These are phyloP conservation scores for Torymus auratus DNA, from an alignment of 2,888 invertebrate species.

Conservation along the genomic window DNA sequence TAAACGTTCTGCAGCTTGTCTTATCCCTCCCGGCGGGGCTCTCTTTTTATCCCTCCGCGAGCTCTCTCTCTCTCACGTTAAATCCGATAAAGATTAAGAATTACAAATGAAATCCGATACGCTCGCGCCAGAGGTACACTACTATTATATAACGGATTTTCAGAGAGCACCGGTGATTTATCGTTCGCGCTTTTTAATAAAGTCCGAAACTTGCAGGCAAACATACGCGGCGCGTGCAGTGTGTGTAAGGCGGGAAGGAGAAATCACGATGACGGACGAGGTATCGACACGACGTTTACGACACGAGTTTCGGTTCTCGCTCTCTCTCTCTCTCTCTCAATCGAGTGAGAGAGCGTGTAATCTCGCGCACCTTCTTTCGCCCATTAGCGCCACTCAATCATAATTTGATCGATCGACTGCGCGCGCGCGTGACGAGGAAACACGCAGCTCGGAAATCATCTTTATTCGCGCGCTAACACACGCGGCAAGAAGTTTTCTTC, in stretches of 20 bases:
- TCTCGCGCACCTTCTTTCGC: constrained; percentile 38
- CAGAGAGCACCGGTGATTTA: not conserved
- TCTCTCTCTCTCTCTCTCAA: constrained; percentile 6
- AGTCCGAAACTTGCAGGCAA: not conserved
- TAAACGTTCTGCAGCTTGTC: constrained; percentile 59
- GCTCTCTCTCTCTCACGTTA: not conserved
- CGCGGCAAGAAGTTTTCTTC: not conserved
- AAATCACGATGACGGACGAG: constrained; percentile 37
- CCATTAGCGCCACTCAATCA: constrained; percentile 56
- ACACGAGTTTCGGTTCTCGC: constrained; percentile 41
- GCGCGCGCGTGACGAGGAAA: not conserved
- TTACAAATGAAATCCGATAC: constrained; percentile 29
- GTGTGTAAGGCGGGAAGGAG: no score
- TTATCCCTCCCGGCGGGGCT: constrained; percentile 40
- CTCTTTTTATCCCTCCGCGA: no score
- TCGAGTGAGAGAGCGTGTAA: not conserved
- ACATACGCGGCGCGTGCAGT: no score
- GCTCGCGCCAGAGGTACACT: no score
- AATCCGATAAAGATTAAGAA: constrained; percentile 53
- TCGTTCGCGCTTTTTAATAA: constrained; percentile 25
- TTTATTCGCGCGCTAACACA: not conserved
- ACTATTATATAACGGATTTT: not conserved
- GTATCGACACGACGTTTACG: constrained; percentile 36
- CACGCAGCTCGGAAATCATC: not conserved
- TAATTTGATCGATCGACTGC: constrained; percentile 47